These are phyloP conservation scores for Sakesphorus luctuosus DNA, from an alignment of 2,113 vertebrate species.

Conservation along the genomic window DNA sequence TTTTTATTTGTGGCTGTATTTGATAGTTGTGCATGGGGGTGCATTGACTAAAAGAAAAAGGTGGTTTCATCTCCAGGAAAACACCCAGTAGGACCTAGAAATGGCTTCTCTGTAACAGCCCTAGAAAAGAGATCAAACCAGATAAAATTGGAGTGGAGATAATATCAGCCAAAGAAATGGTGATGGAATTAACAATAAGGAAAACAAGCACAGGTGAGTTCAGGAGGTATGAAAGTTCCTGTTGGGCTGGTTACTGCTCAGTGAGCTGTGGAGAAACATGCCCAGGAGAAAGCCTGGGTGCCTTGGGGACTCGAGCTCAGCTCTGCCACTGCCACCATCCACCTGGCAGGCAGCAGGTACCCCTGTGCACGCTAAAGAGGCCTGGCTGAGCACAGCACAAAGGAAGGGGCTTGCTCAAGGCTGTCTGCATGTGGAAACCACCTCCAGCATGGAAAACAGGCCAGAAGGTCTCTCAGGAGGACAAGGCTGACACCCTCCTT, in stretches of 20 bases:
- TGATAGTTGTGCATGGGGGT: fast-evolving
- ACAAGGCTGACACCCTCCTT: not conserved
- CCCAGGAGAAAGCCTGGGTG: not conserved
- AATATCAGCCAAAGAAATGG: not conserved
- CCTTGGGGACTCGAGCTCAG: not conserved
- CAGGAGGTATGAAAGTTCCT: not conserved
- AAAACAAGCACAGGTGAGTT: not conserved
- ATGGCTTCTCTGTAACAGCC: not conserved
- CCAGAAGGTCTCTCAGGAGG: constrained; percentile 41
- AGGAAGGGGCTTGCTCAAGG: not conserved
- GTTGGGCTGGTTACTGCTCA: not conserved
- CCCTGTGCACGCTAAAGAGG: not conserved
- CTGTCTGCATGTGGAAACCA: not conserved
- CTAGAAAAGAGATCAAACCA: not conserved
- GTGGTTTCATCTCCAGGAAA: not conserved
- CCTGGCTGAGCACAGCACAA: not conserved
- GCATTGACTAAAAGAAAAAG: not conserved
- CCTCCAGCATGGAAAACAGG: constrained; percentile 29
- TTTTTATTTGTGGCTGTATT: not conserved
- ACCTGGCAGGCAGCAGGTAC: not conserved
- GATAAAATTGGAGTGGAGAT: not conserved
- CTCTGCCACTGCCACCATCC: not conserved
- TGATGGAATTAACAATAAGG: not conserved
- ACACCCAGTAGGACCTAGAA: not conserved
- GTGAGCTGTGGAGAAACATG: not conserved